Conservation (phyloP, 1,140 invertebrate species). For the Leptopilina boulardi region DNA sequence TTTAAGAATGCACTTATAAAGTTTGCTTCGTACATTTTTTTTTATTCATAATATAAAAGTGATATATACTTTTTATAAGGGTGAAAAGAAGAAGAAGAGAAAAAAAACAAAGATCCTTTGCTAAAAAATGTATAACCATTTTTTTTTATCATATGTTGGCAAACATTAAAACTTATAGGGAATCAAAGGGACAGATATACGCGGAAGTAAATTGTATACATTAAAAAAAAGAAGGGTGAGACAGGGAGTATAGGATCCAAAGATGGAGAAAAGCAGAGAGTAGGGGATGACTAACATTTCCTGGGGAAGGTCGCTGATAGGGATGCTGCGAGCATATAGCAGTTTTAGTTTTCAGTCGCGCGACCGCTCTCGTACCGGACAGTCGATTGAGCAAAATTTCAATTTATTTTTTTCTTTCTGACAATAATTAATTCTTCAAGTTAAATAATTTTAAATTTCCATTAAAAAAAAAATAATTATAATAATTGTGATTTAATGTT, state of each 20-base stretch:
- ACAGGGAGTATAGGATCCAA: conserved; percentile 1
- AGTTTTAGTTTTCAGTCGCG: conserved; percentile 70
- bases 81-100: conserved; percentile 21
- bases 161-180: too few relatives aligned
- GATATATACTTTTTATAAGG: too few relatives aligned
- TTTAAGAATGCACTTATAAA: neutral
- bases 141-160: conserved; percentile 15
- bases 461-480: too few relatives aligned
- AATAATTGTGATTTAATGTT: too few relatives aligned
- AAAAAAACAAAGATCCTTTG: neutral
- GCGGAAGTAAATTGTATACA: conserved; percentile 17
- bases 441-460: neutral
- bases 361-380: conserved; percentile 67
- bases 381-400: conserved; percentile 59
- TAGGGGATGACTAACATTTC: conserved; percentile 40
- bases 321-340: conserved; percentile 29
- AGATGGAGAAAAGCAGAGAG: conserved; percentile 39
- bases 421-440: too few relatives aligned
- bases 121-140: neutral
- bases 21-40: neutral
- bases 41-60: neutral
- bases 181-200: neutral
- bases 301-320: conserved; percentile 33
- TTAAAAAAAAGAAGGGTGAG: conserved; percentile 36
- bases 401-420: neutral